These are phyloP conservation scores for Rattus rattus DNA, from an alignment of 2,113 vertebrate genomes.

Conservation along the genomic window DNA sequence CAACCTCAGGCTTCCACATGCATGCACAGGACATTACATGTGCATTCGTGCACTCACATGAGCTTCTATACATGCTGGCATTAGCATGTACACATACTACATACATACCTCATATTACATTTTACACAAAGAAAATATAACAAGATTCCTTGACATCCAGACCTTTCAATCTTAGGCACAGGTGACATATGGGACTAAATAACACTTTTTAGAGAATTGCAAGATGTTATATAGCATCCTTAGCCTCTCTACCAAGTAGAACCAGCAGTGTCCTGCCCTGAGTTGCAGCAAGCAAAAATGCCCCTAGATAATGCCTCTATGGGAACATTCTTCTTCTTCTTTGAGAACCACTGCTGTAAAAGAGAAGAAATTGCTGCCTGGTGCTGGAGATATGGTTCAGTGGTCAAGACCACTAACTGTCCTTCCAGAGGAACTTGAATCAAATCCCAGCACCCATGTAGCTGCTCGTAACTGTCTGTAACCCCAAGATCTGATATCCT, in stretches of 20 bases:
- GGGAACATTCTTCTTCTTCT: background rate
- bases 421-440: background rate
- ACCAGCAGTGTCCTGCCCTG: background rate
- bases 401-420: background rate
- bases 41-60: background rate
- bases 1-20: background rate
- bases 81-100: too few relatives aligned
- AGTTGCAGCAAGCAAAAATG: conserved; percentile 47
- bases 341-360: conserved; percentile 7
- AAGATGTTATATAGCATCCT: background rate
- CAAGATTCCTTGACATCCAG: background rate
- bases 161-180: background rate
- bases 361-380: conserved; percentile 27
- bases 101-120: background rate
- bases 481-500: background rate
- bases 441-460: background rate
- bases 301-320: background rate
- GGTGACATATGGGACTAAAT: background rate
- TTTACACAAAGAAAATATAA: conserved; percentile 2
- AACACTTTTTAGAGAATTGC: background rate
- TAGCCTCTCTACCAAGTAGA: background rate
- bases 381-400: background rate
- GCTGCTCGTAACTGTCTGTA: background rate
- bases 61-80: background rate
- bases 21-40: too few relatives aligned